These are phyloP conservation scores for Tenthredo distinguenda DNA, from an alignment of 2,888 invertebrate genomes.

Conservation along the genomic window DNA sequence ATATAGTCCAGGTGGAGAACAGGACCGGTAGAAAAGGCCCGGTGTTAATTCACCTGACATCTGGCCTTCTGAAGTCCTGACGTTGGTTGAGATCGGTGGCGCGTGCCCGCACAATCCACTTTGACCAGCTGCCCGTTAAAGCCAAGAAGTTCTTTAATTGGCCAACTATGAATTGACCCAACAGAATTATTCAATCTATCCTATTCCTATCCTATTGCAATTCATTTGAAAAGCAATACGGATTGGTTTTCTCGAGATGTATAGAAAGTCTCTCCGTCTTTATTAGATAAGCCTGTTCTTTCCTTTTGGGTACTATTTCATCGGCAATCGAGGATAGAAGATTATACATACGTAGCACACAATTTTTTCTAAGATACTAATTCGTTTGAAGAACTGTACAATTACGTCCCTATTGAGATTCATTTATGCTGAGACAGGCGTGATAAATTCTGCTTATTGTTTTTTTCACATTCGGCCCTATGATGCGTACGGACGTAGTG, in stretches of 20 bases:
- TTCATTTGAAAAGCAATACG: not conserved
- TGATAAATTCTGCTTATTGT: not conserved
- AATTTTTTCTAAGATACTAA: not conserved
- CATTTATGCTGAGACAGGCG: not conserved
- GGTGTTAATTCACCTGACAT: conserved; percentile 69
- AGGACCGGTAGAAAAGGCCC: conserved; percentile 58
- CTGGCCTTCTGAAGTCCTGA: conserved; percentile 60
- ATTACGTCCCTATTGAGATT: not conserved
- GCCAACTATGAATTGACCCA: not conserved
- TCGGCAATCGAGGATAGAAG: not conserved
- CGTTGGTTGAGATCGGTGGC: conserved; percentile 67
- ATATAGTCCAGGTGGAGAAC: conserved; percentile 46
- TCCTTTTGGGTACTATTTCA: not conserved
- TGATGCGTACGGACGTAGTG: not conserved
- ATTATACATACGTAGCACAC: not conserved
- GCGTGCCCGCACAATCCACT: conserved; percentile 67
- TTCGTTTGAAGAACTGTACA: not conserved
- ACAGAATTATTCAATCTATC: not conserved
- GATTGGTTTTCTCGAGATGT: not conserved
- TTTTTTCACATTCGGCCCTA: not conserved
- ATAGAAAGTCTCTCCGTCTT: not conserved
- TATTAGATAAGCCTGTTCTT: not conserved
- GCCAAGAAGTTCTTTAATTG: conserved; percentile 37
- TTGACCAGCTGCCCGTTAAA: conserved; percentile 40
- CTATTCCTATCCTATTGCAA: not conserved